Conservation (phyloP, 2,113 vertebrate genomes). For the Rhombomys opimus region DNA sequence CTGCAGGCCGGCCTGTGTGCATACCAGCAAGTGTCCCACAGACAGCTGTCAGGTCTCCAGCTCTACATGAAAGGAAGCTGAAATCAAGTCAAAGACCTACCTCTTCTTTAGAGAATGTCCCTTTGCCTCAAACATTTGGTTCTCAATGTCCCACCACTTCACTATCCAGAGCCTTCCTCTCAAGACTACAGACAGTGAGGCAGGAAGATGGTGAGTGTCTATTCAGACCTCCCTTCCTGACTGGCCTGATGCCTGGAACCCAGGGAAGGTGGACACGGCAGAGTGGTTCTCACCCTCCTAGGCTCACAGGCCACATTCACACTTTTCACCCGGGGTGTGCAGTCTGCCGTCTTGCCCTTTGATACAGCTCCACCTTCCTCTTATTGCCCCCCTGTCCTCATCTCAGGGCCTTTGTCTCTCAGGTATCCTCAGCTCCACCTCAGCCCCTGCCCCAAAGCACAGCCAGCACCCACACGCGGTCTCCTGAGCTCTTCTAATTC, state of each 20-base stretch:
- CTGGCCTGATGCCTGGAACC: not conserved
- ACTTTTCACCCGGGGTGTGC: not conserved
- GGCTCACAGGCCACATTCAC: not conserved
- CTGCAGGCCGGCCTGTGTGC: not conserved
- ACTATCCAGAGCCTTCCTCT: not conserved
- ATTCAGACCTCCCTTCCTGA: not conserved
- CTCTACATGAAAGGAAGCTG: not conserved
- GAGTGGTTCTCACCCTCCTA: not conserved
- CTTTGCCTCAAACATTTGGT: not conserved
- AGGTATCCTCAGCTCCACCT: not conserved
- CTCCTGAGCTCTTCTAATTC: not conserved
- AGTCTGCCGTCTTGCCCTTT: not conserved
- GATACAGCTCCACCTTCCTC: not conserved
- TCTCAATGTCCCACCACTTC: not conserved
- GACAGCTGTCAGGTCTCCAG: not conserved
- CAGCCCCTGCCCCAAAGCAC: not conserved
- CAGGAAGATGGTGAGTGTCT: accelerated
- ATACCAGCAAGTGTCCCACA: not conserved
- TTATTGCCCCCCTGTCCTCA: not conserved
- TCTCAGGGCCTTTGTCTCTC: not conserved
- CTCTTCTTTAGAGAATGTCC: not conserved
- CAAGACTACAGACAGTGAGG: not conserved
- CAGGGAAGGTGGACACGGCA: not conserved
- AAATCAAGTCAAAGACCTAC: not conserved
- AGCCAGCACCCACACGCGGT: not conserved